Percentiles rank a stretch among this genome's conserved stretches.
Evolutionary conservation across 2,888 invertebrate species (phyloP).

Genomic region (Dilophus febrilis): DNA sequence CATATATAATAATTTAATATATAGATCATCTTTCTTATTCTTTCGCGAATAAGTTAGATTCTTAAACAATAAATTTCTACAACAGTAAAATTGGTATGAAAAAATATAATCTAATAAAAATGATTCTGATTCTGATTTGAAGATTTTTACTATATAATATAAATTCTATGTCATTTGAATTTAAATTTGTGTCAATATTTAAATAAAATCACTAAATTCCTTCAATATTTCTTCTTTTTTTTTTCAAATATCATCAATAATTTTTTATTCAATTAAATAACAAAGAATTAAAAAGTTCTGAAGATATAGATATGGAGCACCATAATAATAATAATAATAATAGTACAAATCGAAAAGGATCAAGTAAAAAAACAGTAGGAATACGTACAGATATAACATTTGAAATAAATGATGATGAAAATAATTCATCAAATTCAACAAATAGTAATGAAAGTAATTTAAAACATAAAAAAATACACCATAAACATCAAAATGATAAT

Average conservation of each 20-base stretch:
- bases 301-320: not conserved
- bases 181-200: no score
- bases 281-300: not conserved
- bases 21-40: no score
- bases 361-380: slow-evolving; percentile 26
- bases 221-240: not conserved
- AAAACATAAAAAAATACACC: no score
- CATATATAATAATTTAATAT: no score
- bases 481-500: slow-evolving; percentile 4
- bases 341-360: slow-evolving; percentile 18
- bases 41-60: no score
- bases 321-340: not conserved
- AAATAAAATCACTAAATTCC: no score
- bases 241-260: not conserved
- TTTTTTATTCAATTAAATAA: not conserved
- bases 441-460: slow-evolving; percentile 4
- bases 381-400: slow-evolving; percentile 31
- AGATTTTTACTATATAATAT: no score
- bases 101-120: slow-evolving; percentile 1
- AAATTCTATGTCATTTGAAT: no score
- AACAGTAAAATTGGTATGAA: not conserved
- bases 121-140: not conserved
- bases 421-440: slow-evolving; percentile 21
- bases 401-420: slow-evolving; percentile 23
- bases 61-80: not conserved